phyloP scores from a whole-genome alignment of 1,140 invertebrate species.

The Lepeophtheirus salmonis region DNA sequence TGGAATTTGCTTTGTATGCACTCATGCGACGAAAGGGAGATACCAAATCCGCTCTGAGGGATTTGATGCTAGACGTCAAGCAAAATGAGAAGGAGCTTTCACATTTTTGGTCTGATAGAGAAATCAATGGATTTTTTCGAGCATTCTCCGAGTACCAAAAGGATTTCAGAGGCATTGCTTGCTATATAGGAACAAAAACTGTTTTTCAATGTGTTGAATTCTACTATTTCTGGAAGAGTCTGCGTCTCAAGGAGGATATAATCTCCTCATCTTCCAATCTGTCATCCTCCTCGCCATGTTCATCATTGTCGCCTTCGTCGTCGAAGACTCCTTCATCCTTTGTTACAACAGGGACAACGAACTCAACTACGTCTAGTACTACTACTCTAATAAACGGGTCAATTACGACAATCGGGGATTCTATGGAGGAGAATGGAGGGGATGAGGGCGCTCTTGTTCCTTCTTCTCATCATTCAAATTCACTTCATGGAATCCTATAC shows the following conservation, averaged over 20 bases:
- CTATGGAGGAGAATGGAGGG: neutral
- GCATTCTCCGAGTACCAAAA: neutral
- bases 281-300: too few relatives aligned
- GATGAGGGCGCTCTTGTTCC: too few relatives aligned
- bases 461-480: too few relatives aligned
- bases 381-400: neutral
- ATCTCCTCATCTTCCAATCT: too few relatives aligned
- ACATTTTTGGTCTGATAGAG: neutral
- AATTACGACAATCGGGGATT: neutral
- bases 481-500: too few relatives aligned
- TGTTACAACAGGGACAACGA: too few relatives aligned
- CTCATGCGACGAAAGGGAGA: conserved; percentile 2
- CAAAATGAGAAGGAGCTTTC: neutral
- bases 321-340: too few relatives aligned
- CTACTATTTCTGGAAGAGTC: conserved; percentile 18
- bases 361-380: neutral
- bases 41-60: neutral
- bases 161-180: neutral
- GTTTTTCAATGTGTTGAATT: conserved; percentile 14
- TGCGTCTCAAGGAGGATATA: conserved; percentile 10
- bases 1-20: conserved; percentile 7
- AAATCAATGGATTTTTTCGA: conserved; percentile 8
- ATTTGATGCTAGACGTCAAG: neutral
- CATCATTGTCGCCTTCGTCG: too few relatives aligned
- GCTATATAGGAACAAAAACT: conserved; percentile 4